Evolutionary conservation across 2,113 vertebrate genomes (phyloP), one percentile per base, ranked within the genome.

Genomic region (Spilogale gracilis): DNA sequence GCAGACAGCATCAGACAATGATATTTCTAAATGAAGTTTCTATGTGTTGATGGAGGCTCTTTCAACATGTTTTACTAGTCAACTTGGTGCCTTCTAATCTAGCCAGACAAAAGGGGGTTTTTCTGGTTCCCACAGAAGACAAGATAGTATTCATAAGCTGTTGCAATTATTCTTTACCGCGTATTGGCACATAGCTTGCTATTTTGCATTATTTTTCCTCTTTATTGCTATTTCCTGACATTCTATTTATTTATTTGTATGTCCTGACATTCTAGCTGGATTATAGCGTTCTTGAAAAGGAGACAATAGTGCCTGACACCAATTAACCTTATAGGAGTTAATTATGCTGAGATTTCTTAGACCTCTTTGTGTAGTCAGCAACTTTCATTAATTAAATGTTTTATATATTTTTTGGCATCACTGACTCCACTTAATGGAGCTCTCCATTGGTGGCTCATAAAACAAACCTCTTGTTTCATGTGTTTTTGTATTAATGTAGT

Each of bases 341-440:
- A 73, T 86, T 89, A 88, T 93, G 93, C 12, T 48, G 20, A 74
- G 81, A 18, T 95, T 80, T 91, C 90, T 80, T 78, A 91, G 61
- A 67, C 25, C 38, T 87, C 89, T 93, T 90, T 63, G 76, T 78
- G 9, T 97, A 78, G 69, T 81, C 73, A 71, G 2, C 81, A 54
- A 30, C 48, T 93, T 83, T 83, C 52, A 45, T 91, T 52, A 93
- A 95, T 27, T 81, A 71, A 43, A 25, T 38, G 61, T 82, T 94
- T 82, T 69, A 48, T 56, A 48, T 56, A 81, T 80, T 89, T 85
- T n/a, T 32, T 74, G 86, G 45, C 54, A 76, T 65, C 80, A 54
- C 50, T 82, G 78, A 79, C 54, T 81, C 9, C 25, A 45, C 63
- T 93, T 76, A 73, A 30, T 45, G 16, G 81, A 90, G 82, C 9